phyloP scores from a whole-genome alignment of 2,797 vertebrate species.

The Cirrhinus molitorella region DNA sequence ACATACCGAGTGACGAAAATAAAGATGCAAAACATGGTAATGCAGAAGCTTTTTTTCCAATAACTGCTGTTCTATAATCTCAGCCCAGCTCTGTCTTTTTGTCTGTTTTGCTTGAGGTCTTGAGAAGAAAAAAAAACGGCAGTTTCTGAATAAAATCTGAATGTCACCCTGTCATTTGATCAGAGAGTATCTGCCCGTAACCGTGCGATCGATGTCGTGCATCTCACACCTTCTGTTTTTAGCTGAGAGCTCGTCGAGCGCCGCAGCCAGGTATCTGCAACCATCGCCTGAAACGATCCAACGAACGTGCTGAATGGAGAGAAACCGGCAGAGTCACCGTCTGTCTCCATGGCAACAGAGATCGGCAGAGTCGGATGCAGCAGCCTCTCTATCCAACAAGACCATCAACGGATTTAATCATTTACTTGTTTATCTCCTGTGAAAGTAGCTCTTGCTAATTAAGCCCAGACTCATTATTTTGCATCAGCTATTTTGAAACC shows the following conservation, averaged over 20 bases:
- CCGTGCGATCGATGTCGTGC: constrained; percentile 44
- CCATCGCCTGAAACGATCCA: constrained; percentile 55
- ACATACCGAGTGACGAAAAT: constrained; percentile 84
- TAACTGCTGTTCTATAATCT: constrained; percentile 53
- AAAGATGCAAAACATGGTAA: constrained; percentile 84
- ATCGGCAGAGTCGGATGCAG: constrained; percentile 50
- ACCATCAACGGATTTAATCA: constrained; percentile 65
- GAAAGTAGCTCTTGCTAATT: constrained; percentile 67
- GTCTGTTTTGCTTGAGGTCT: constrained; percentile 59
- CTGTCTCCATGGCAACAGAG: constrained; percentile 69
- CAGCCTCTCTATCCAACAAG: constrained; percentile 58
- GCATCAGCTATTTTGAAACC: constrained; percentile 62
- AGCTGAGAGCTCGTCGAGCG: constrained; percentile 15
- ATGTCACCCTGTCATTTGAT: constrained; percentile 63
- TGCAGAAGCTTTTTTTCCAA: constrained; percentile 68
- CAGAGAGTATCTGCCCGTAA: constrained; percentile 53
- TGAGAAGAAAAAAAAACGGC: constrained; percentile 54
- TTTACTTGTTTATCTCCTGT: constrained; percentile 65
- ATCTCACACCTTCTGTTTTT: constrained; percentile 48
- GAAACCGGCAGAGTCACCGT: constrained; percentile 50
- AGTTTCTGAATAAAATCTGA: constrained; percentile 62
- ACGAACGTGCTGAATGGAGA: constrained; percentile 50
- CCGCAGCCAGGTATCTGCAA: constrained; percentile 51
- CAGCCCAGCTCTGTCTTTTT: constrained; percentile 57
- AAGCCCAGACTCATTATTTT: constrained; percentile 67